A percentile compares a stretch with the other conserved stretches of the same genome.
These are phyloP conservation scores for Tiliqua scincoides DNA, from an alignment of 2,113 vertebrate genomes.

Conservation along the genomic window DNA sequence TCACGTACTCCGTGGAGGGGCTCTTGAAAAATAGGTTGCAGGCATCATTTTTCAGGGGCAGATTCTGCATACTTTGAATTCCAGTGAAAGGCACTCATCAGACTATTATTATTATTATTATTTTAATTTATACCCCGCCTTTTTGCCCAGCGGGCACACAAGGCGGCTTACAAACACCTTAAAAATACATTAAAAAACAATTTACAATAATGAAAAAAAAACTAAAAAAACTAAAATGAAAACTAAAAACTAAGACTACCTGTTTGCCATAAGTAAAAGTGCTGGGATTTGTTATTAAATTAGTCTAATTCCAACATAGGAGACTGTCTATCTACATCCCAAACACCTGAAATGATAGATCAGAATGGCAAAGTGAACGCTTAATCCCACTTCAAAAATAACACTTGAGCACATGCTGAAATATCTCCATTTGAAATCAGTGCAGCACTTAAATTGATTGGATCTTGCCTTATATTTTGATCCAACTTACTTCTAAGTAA, in stretches of 20 bases:
- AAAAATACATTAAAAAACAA: too few species aligned
- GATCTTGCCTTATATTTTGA: not conserved
- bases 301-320: not conserved
- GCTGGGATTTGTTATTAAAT: not conserved
- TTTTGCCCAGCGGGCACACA: too few species aligned
- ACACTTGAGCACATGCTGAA: not conserved
- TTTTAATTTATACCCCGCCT: too few species aligned
- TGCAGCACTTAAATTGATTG: not conserved
- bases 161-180: too few species aligned
- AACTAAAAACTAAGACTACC: too few species aligned
- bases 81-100: not conserved
- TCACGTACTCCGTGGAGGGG: too few species aligned
- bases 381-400: conserved; percentile 9
- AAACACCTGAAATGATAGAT: not conserved
- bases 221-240: too few species aligned
- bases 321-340: not conserved
- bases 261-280: not conserved
- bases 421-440: not conserved
- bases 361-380: not conserved
- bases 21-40: not conserved
- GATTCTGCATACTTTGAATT: not conserved
- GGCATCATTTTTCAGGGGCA: not conserved
- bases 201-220: too few species aligned
- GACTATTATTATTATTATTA: too few species aligned
- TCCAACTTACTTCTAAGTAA: not conserved